These are phyloP conservation scores for Tokudaia tokunoshimensis DNA, from an alignment of 2,797 vertebrate species.

Conservation along the genomic window DNA sequence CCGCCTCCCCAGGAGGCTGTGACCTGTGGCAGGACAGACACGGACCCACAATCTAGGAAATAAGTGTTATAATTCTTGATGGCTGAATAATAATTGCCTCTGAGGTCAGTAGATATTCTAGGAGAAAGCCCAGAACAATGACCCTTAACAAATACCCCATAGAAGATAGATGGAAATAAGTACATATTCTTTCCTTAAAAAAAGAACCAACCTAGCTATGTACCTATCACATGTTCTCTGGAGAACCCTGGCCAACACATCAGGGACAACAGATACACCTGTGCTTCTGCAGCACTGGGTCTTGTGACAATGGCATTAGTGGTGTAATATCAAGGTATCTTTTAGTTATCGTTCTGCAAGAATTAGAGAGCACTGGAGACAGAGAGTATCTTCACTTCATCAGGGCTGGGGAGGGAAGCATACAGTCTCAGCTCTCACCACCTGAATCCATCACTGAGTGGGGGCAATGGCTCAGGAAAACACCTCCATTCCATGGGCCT, in stretches of 20 bases:
- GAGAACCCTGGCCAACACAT: not conserved
- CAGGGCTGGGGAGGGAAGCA: not conserved
- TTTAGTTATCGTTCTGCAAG: not conserved
- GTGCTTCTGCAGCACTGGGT: not conserved
- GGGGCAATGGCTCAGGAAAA: not conserved
- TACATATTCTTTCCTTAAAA: not conserved
- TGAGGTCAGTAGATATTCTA: not conserved
- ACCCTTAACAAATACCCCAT: not conserved
- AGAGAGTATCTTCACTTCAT: not conserved
- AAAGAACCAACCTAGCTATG: not conserved
- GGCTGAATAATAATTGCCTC: not conserved
- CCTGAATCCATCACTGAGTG: not conserved
- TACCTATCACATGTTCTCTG: not conserved
- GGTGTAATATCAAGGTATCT: not conserved
- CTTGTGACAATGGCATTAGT: not conserved
- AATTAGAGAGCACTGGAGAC: not conserved
- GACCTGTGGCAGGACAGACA: too few species aligned
- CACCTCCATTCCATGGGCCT: accelerated
- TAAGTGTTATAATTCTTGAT: not conserved
- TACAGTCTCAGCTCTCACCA: not conserved
- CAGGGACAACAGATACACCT: not conserved
- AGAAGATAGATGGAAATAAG: not conserved
- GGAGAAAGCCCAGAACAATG: not conserved
- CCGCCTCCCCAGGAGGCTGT: too few species aligned
- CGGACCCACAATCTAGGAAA: not conserved